These are phyloP conservation scores for Drosophila siamana DNA, from an alignment of 2,888 invertebrate species.

Conservation along the genomic window DNA sequence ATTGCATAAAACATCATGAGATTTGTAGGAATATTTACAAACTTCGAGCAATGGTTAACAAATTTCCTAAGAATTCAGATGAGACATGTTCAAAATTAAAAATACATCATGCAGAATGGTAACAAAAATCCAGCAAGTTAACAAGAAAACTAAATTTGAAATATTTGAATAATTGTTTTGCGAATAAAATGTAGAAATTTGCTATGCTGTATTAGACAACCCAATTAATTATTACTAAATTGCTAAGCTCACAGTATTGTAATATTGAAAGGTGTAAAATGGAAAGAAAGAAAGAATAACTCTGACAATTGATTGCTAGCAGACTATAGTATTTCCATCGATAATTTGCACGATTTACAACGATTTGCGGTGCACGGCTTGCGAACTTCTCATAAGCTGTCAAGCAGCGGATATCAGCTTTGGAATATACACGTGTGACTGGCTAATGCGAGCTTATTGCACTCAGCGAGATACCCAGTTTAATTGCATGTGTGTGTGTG, in stretches of 20 bases:
- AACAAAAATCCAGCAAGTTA: background rate
- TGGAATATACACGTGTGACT: background rate
- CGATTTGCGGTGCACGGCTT: conserved; percentile 29
- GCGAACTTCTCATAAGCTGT: conserved; percentile 9
- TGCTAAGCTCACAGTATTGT: too few species aligned
- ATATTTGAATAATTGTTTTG: background rate
- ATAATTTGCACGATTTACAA: conserved; percentile 21
- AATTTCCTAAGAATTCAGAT: background rate
- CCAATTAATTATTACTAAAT: too few species aligned
- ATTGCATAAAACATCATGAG: too few species aligned
- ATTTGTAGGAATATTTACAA: too few species aligned
- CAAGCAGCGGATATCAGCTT: conserved; percentile 14
- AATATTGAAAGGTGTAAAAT: too few species aligned
- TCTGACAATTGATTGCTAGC: background rate
- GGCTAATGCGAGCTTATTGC: conserved; percentile 55
- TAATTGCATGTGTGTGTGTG: conserved; percentile 12
- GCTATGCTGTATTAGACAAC: too few species aligned
- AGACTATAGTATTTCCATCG: conserved; percentile 34
- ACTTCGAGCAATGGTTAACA: too few species aligned
- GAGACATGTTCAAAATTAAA: background rate
- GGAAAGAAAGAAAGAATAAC: background rate
- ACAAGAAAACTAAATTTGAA: background rate
- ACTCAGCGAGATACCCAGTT: conserved; percentile 26
- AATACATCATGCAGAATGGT: background rate
- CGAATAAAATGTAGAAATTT: background rate